Conservation (phyloP, 2,113 vertebrate species). For the Vulpes vulpes region DNA sequence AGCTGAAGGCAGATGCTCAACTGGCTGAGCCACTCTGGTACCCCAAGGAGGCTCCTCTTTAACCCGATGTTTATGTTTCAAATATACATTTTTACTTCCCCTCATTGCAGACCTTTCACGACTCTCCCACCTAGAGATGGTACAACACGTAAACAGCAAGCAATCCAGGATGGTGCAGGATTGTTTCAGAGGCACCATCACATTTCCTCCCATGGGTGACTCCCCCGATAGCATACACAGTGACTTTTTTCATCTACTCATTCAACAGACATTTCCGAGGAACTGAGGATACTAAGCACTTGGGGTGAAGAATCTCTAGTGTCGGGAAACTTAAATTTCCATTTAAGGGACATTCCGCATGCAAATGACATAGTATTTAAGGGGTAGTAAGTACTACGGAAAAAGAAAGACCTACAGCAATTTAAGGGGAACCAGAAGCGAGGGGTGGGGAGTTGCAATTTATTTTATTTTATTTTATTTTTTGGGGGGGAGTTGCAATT, state of each 20-base stretch:
- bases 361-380: neutral
- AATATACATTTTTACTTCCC: neutral
- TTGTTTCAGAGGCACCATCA: neutral
- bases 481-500: neutral
- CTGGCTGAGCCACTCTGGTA: fast-evolving
- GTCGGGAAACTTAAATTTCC: conserved; percentile 10
- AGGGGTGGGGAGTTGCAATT: neutral
- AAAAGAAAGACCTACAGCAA: neutral
- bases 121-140: neutral
- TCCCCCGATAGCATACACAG: neutral
- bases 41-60: neutral
- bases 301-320: neutral
- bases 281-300: neutral
- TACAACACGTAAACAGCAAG: neutral
- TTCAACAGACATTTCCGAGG: neutral
- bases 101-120: neutral
- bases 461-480: neutral
- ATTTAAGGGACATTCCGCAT: neutral
- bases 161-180: neutral
- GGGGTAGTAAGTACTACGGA: neutral
- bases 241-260: neutral
- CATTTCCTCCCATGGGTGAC: neutral
- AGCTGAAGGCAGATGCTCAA: neutral
- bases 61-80: neutral
- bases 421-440: neutral